Percentiles rank a stretch among this genome's conserved stretches.
These are phyloP conservation scores for Eublepharis macularius DNA, from an alignment of 2,113 vertebrate genomes.

Conservation along the genomic window DNA sequence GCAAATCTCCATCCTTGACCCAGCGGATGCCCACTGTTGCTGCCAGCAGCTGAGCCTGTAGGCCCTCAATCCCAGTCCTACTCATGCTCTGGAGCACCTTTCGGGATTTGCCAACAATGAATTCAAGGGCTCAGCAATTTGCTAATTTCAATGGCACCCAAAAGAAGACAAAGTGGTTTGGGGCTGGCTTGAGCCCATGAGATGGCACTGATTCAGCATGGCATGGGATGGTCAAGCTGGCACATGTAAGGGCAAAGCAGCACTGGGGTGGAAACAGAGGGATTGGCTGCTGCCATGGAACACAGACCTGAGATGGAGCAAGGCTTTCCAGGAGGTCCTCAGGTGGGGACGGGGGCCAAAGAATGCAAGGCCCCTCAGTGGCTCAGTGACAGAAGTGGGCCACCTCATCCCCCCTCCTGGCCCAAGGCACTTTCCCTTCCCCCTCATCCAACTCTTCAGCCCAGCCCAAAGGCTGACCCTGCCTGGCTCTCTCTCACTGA, in stretches of 20 bases:
- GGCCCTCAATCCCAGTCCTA: too few relatives aligned
- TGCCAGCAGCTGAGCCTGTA: too few relatives aligned
- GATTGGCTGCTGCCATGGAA: not conserved
- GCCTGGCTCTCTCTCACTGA: conserved; percentile 51
- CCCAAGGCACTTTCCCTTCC: not conserved
- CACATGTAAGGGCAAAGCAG: conserved; percentile 66
- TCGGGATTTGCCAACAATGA: too few relatives aligned
- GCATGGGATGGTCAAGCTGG: conserved; percentile 66
- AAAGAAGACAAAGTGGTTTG: not conserved
- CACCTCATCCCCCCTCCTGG: too few relatives aligned
- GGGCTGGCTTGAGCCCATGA: conserved; percentile 8
- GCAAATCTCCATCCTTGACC: not conserved
- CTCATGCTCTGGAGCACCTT: too few relatives aligned
- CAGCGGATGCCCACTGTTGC: too few relatives aligned
- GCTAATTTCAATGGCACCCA: too few relatives aligned
- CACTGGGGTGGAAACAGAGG: conserved; percentile 42
- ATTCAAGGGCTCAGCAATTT: too few relatives aligned
- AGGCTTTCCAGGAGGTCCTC: not conserved
- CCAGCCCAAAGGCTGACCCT: not conserved
- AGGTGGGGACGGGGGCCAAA: too few relatives aligned
- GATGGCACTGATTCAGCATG: conserved; percentile 31
- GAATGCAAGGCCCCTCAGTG: too few relatives aligned
- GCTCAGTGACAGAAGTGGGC: too few relatives aligned
- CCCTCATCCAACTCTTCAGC: not conserved
- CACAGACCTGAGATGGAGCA: not conserved